Evolutionary conservation across 2,888 invertebrate species (phyloP).

Genomic region (Drosophila merina): DNA sequence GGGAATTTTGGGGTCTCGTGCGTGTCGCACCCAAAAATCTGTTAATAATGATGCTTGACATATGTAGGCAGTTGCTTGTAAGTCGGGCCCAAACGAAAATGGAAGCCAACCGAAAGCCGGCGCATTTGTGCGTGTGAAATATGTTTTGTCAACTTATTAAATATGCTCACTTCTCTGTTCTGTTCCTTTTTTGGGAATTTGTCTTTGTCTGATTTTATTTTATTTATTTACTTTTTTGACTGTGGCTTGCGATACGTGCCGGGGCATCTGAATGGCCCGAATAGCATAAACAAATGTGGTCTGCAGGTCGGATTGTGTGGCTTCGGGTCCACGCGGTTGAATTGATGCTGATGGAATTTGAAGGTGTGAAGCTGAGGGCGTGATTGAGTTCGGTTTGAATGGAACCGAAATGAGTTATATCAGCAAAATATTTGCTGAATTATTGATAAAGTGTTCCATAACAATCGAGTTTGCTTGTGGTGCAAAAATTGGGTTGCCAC

Average conservation of each 20-base stretch:
- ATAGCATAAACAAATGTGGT: slow-evolving; percentile 42
- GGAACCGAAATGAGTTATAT: slow-evolving; percentile 40
- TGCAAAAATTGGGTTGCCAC: neutral
- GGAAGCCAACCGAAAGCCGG: slow-evolving; percentile 52
- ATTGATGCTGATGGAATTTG: slow-evolving; percentile 58
- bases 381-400: slow-evolving; percentile 38
- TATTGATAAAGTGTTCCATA: slow-evolving; percentile 16
- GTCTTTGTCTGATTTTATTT: slow-evolving; percentile 27
- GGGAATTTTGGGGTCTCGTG: slow-evolving; percentile 38
- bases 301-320: neutral
- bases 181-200: slow-evolving; percentile 20
- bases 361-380: slow-evolving; percentile 44
- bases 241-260: slow-evolving; percentile 55
- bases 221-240: slow-evolving; percentile 4
- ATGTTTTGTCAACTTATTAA: slow-evolving; percentile 79
- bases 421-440: slow-evolving; percentile 35
- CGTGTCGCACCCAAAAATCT: slow-evolving; percentile 73
- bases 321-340: slow-evolving; percentile 34
- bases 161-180: slow-evolving; percentile 65
- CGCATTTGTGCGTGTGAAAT: slow-evolving; percentile 77
- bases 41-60: slow-evolving; percentile 77
- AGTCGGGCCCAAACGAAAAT: slow-evolving; percentile 46
- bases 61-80: slow-evolving; percentile 53
- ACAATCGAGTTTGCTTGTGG: slow-evolving; percentile 8
- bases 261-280: slow-evolving; percentile 53